Conservation (phyloP, 2,797 vertebrate species). For the Helostoma temminkii region DNA sequence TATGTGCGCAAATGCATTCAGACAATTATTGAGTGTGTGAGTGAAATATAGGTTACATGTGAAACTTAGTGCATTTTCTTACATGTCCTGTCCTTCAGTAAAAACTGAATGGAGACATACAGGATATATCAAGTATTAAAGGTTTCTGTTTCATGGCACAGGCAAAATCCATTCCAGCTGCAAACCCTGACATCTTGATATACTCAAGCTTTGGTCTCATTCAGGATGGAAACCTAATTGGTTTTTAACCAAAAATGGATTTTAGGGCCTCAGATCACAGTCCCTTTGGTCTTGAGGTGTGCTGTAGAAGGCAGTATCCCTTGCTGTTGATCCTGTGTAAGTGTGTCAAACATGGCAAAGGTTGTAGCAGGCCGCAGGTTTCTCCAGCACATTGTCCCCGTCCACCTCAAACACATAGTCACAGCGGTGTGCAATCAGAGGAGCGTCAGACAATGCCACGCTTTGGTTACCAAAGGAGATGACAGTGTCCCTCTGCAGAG, state of each 20-base stretch:
- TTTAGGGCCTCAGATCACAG: not conserved
- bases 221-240: not conserved
- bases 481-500: constrained; percentile 77
- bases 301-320: constrained; percentile 53
- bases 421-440: constrained; percentile 80
- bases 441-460: constrained; percentile 77
- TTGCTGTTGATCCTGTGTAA: not conserved
- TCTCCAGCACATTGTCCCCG: constrained; percentile 82
- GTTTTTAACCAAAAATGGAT: constrained; percentile 9
- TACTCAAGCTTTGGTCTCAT: constrained; percentile 4
- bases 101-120: constrained; percentile 16
- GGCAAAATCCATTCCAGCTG: constrained; percentile 30
- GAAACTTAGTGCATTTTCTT: constrained; percentile 10
- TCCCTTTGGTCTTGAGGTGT: constrained; percentile 15
- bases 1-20: not conserved
- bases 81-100: constrained; percentile 5
- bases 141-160: constrained; percentile 66
- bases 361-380: constrained; percentile 80
- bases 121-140: constrained; percentile 38
- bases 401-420: constrained; percentile 85
- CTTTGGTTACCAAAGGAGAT: constrained; percentile 80
- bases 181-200: constrained; percentile 19
- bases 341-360: constrained; percentile 87
- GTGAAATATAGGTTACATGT: constrained; percentile 14
- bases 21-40: not conserved